These are phyloP conservation scores for Acipenser oxyrinchus DNA, from an alignment of 2,797 vertebrate genomes.

Conservation along the genomic window DNA sequence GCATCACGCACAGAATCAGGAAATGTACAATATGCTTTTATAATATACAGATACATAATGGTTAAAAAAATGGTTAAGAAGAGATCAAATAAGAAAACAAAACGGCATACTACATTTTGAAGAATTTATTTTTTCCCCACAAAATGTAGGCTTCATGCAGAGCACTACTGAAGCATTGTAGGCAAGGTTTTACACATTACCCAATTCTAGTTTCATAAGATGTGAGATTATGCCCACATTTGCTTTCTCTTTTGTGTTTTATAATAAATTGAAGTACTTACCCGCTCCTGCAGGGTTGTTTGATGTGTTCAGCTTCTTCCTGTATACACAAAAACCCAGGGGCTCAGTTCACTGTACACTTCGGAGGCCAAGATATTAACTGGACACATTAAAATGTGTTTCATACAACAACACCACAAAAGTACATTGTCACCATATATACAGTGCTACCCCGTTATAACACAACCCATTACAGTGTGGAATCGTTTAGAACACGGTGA, in stretches of 20 bases:
- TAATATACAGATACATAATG: no score
- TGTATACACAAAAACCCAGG: not conserved
- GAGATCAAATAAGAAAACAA: not conserved
- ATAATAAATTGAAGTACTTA: slow-evolving; percentile 2
- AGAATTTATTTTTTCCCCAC: slow-evolving; percentile 5
- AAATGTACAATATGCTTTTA: no score
- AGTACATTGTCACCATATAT: no score
- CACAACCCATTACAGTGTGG: no score
- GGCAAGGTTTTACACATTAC: not conserved
- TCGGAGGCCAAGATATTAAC: not conserved
- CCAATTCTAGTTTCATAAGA: not conserved
- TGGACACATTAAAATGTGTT: not conserved
- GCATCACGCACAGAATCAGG: not conserved
- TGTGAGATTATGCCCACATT: not conserved
- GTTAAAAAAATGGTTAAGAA: no score
- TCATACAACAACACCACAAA: no score
- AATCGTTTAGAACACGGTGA: no score
- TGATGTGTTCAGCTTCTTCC: not conserved
- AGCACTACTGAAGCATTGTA: slow-evolving; percentile 14
- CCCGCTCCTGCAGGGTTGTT: not conserved
- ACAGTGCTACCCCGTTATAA: no score
- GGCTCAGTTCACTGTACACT: not conserved
- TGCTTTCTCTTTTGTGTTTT: not conserved
- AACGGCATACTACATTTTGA: slow-evolving; percentile 4
- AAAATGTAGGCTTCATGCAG: slow-evolving; percentile 25